Conservation (phyloP, 2,888 invertebrate species). For the Strigamia transsilvanica region DNA sequence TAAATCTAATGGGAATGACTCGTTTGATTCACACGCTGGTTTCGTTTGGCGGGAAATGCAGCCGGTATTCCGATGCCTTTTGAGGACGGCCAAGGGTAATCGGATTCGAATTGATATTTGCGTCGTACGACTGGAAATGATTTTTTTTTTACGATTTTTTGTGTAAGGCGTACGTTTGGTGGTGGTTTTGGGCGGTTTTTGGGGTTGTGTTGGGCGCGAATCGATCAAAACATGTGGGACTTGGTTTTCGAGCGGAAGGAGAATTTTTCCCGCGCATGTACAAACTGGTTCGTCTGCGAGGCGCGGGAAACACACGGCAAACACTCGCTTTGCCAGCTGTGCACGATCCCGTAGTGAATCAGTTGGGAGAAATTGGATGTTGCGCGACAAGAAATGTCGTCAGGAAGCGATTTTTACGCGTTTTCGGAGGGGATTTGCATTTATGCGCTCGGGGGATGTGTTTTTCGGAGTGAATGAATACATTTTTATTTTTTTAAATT, state of each 20-base stretch:
- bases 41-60: conserved; percentile 64
- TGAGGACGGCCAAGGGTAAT: conserved; percentile 37
- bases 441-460: neutral
- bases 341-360: conserved; percentile 59
- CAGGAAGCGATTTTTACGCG: neutral
- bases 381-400: neutral
- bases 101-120: neutral
- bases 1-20: neutral
- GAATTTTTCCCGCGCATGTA: conserved; percentile 10
- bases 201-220: neutral
- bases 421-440: neutral
- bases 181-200: neutral
- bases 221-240: conserved; percentile 37
- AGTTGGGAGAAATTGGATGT: conserved; percentile 60
- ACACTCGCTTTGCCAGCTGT: conserved; percentile 61
- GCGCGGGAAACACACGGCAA: conserved; percentile 62
- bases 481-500: neutral
- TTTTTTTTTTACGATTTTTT: neutral
- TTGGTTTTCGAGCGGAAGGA: conserved; percentile 35
- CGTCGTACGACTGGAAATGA: neutral
- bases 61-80: conserved; percentile 55
- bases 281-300: conserved; percentile 60
- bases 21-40: conserved; percentile 57
- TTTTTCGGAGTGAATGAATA: neutral
- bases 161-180: neutral